phyloP scores from a whole-genome alignment of 2,888 invertebrate species.

The Ceramica pisi region DNA sequence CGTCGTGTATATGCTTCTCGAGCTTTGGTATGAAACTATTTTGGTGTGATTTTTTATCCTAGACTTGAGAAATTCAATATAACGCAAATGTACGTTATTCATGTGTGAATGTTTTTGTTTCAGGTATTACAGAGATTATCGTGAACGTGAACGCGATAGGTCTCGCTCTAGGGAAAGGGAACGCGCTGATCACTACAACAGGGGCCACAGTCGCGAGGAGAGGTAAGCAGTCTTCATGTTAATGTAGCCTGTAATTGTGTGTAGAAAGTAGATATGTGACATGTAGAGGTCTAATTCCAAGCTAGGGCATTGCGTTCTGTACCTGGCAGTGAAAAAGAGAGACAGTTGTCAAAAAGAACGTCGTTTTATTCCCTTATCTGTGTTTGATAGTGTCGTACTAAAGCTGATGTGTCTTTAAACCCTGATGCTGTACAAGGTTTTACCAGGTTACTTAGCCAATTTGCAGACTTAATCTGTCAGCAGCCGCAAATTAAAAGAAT shows the following conservation, averaged over 20 bases:
- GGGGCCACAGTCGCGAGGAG: slow-evolving; percentile 95
- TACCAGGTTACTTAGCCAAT: not conserved
- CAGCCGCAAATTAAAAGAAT: too few relatives aligned
- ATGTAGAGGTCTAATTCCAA: not conserved
- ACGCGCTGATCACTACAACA: slow-evolving; percentile 93
- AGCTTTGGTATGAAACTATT: slow-evolving; percentile 37
- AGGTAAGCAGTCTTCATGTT: slow-evolving; percentile 87
- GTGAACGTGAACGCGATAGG: slow-evolving; percentile 93
- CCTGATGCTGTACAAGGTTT: not conserved
- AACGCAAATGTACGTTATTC: not conserved
- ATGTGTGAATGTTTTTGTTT: slow-evolving; percentile 62
- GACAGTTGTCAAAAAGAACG: too few relatives aligned
- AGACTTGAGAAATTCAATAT: not conserved
- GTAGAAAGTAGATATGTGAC: not conserved
- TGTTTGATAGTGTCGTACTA: not conserved
- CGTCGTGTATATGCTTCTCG: slow-evolving; percentile 31
- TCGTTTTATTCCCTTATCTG: not conserved
- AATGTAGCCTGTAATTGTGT: not conserved
- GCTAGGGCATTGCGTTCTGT: not conserved
- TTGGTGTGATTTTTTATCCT: slow-evolving; percentile 24
- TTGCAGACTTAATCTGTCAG: too few relatives aligned
- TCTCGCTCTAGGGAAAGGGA: slow-evolving; percentile 95
- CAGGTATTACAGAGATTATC: slow-evolving; percentile 91
- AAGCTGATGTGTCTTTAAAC: not conserved
- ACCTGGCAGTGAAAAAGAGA: not conserved